These are phyloP conservation scores for Butorides virescens DNA, from an alignment of 2,113 vertebrate genomes.

Conservation along the genomic window DNA sequence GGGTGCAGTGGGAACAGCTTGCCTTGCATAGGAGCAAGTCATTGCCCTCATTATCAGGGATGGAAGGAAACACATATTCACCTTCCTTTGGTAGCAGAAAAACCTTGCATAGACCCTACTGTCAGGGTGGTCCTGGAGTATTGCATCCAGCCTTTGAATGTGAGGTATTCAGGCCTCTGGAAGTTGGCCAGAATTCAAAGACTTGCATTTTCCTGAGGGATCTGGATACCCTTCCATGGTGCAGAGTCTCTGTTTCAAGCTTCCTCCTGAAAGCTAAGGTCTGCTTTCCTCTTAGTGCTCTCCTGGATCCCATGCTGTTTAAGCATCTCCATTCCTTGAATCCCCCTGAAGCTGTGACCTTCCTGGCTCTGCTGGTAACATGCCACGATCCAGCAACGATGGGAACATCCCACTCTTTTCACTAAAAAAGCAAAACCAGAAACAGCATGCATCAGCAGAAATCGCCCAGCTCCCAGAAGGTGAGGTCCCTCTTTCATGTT, in stretches of 20 bases:
- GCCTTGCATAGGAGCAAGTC: neutral
- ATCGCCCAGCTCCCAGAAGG: neutral
- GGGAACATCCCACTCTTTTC: neutral
- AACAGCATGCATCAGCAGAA: neutral
- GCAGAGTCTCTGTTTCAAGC: neutral
- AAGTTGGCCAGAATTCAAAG: neutral
- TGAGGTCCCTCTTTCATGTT: neutral
- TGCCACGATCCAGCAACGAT: neutral
- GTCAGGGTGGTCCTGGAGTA: neutral
- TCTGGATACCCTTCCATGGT: neutral
- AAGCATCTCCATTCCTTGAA: neutral
- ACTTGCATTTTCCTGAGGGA: neutral
- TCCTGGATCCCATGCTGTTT: neutral
- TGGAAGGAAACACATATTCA: neutral
- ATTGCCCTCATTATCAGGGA: neutral
- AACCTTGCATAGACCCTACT: neutral
- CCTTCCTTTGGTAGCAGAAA: neutral
- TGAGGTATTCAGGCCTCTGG: neutral
- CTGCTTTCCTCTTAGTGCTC: neutral
- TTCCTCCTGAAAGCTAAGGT: neutral
- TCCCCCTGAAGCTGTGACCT: neutral
- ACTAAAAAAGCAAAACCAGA: neutral
- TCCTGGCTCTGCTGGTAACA: neutral
- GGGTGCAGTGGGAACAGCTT: neutral
- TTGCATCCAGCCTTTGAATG: neutral